Percentiles rank a stretch among this genome's conserved stretches.
Evolutionary conservation across 2,888 invertebrate genomes (phyloP).

Genomic region (Zele albiditarsus): DNA sequence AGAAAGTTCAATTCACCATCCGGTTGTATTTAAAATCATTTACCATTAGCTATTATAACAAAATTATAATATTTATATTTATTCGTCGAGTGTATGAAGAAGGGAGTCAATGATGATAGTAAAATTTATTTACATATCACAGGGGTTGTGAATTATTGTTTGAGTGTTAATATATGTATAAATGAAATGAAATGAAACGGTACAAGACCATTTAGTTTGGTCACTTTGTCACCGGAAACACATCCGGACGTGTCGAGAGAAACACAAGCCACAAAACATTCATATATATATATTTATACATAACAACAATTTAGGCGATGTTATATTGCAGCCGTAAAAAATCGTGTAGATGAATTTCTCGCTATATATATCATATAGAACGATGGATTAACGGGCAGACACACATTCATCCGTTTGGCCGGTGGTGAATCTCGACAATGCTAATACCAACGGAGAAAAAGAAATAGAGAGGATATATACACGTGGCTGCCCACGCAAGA

Average conservation of each 20-base stretch:
- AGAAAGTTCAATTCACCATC: conserved; percentile 11
- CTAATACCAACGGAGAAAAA: conserved; percentile 20
- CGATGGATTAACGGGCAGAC: conserved; percentile 40
- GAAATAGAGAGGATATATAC: conserved; percentile 8
- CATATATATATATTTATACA: background rate
- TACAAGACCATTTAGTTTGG: background rate
- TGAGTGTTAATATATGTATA: background rate
- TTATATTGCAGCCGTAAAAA: background rate
- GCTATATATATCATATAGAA: conserved; percentile 40
- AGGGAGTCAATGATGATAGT: background rate
- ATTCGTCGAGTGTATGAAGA: background rate
- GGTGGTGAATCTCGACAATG: background rate
- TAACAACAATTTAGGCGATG: background rate
- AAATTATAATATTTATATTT: background rate
- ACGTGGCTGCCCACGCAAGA: conserved; percentile 43
- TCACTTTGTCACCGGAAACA: background rate
- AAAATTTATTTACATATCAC: background rate
- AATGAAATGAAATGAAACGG: background rate
- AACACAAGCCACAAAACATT: background rate
- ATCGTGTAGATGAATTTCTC: background rate
- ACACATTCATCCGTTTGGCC: conserved; percentile 27
- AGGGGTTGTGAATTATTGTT: background rate
- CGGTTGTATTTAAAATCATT: conserved; percentile 10
- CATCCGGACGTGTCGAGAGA: background rate
- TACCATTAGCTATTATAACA: conserved; percentile 1